A percentile compares a stretch with the other conserved stretches of the same genome.
These are phyloP conservation scores for Holotrichia oblita DNA, from an alignment of 1,140 invertebrate genomes.

Conservation along the genomic window DNA sequence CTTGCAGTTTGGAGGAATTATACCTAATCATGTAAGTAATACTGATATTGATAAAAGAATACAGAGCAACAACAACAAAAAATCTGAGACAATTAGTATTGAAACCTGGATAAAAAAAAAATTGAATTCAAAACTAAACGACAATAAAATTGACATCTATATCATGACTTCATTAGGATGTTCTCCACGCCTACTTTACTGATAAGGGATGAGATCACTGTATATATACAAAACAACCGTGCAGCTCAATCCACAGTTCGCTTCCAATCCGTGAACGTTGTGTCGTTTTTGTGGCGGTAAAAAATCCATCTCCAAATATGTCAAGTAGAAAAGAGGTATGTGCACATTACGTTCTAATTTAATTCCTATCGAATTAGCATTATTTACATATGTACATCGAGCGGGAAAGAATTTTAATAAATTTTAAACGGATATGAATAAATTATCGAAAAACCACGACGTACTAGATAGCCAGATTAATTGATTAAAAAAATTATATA, in stretches of 20 bases:
- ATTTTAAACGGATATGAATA: too few species aligned
- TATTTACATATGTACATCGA: background rate
- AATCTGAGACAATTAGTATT: too few species aligned
- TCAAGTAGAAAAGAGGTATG: background rate
- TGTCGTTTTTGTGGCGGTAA: background rate
- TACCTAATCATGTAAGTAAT: too few species aligned
- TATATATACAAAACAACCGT: constrained; percentile 14
- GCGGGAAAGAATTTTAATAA: too few species aligned
- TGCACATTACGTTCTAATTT: too few species aligned
- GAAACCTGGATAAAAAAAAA: too few species aligned
- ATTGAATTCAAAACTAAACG: too few species aligned
- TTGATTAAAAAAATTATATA: background rate
- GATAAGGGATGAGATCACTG: constrained; percentile 13
- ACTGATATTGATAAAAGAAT: too few species aligned
- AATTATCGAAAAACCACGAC: background rate
- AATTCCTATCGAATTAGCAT: background rate
- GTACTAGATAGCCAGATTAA: background rate
- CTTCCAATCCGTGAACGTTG: background rate
- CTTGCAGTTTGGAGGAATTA: too few species aligned
- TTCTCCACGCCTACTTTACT: background rate
- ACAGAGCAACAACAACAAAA: too few species aligned
- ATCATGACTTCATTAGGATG: too few species aligned
- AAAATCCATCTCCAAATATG: background rate
- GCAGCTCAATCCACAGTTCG: background rate
- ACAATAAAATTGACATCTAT: too few species aligned